Conservation (phyloP, 2,888 invertebrate species). For the Anodontia alba region DNA sequence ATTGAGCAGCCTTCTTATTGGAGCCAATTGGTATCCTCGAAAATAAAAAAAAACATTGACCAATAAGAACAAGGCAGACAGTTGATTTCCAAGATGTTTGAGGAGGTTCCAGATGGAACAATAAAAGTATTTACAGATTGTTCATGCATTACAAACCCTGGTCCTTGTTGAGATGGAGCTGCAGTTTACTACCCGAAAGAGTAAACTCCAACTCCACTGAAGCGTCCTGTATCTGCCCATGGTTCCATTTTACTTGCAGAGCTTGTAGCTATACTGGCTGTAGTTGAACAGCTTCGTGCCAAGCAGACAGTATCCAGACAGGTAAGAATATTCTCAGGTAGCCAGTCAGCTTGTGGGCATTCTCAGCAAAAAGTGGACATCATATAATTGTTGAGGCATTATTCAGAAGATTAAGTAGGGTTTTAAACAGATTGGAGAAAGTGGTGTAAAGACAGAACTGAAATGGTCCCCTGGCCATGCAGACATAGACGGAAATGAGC, state of each 20-base stretch:
- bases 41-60: background rate
- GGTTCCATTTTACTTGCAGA: background rate
- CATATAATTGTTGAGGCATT: background rate
- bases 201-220: background rate
- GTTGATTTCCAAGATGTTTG: background rate
- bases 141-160: background rate
- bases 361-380: background rate
- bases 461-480: background rate
- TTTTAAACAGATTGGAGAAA: background rate
- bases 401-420: background rate
- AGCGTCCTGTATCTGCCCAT: background rate
- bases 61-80: background rate
- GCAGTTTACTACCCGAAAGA: background rate
- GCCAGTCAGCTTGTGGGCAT: background rate
- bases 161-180: slow-evolving; percentile 1
- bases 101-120: background rate
- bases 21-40: background rate
- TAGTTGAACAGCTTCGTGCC: background rate
- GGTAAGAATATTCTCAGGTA: background rate
- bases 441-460: background rate
- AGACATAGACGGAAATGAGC: background rate
- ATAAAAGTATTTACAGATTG: background rate
- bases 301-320: no score
- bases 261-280: background rate
- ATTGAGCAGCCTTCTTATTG: background rate